Evolutionary conservation across 2,888 invertebrate genomes (phyloP).

Genomic region (Drosophila lutescens): DNA sequence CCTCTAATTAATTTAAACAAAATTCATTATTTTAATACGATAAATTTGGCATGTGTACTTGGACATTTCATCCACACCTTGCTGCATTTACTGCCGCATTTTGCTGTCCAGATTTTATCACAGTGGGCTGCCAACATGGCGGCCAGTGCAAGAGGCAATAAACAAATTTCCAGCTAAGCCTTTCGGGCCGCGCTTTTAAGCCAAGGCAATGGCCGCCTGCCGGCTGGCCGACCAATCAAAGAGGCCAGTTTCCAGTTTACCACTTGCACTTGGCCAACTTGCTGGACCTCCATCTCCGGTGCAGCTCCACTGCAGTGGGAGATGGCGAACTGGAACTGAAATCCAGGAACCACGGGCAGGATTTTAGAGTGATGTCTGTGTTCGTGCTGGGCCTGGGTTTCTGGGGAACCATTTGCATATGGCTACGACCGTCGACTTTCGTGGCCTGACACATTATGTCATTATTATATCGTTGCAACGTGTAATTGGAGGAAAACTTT

Average conservation of each 20-base stretch:
- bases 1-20: no score
- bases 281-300: conserved; percentile 6
- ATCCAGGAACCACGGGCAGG: conserved; percentile 14
- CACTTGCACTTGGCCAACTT: conserved; percentile 32
- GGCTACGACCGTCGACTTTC: conserved; percentile 13
- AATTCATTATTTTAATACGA: background rate
- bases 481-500: conserved; percentile 77
- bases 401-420: conserved; percentile 23
- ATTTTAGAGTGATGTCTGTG: conserved; percentile 18
- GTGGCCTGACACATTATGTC: conserved; percentile 72
- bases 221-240: conserved; percentile 65
- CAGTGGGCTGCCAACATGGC: conserved; percentile 33
- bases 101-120: conserved; percentile 3
- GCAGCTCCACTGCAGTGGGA: conserved; percentile 13
- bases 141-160: conserved; percentile 31
- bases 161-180: conserved; percentile 56
- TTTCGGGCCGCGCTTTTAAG: conserved; percentile 39
- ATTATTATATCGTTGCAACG: conserved; percentile 79
- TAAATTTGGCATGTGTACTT: background rate
- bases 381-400: conserved; percentile 12
- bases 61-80: background rate
- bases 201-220: conserved; percentile 62
- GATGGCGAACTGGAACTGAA: conserved; percentile 20
- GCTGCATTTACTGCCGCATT: background rate
- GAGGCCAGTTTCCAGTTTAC: conserved; percentile 66